Conservation (phyloP, 2,113 vertebrate genomes). For the Nyctereutes procyonoides region DNA sequence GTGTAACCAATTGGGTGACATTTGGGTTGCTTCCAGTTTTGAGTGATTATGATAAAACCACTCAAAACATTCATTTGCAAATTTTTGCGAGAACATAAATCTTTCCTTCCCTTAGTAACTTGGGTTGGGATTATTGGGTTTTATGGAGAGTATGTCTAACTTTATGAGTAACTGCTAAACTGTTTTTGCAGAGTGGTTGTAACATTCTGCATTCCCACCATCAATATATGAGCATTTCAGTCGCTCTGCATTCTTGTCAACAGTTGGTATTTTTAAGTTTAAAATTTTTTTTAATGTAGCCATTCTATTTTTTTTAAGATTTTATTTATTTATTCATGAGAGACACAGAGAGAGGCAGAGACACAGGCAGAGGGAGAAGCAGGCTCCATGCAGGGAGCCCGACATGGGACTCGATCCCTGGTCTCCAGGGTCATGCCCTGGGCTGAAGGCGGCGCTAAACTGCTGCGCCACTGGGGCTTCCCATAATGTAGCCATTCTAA, state of each 20-base stretch:
- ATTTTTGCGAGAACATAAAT: not conserved
- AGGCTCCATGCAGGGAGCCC: no score
- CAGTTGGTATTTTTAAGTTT: not conserved
- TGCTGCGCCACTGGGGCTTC: no score
- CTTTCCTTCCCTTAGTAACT: constrained; percentile 32
- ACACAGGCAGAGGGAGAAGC: no score
- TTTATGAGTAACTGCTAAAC: not conserved
- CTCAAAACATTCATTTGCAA: not conserved
- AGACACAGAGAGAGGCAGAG: no score
- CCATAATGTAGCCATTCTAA: not conserved
- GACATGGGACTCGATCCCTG: no score
- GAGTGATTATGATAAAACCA: not conserved
- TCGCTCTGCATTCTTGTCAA: not conserved
- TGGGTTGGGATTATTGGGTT: not conserved
- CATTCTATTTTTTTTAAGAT: not conserved
- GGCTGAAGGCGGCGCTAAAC: no score
- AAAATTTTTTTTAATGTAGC: not conserved
- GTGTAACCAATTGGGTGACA: not conserved
- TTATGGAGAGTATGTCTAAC: not conserved
- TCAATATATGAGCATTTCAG: not conserved
- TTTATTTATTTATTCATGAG: not conserved
- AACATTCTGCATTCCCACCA: not conserved
- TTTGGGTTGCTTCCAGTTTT: not conserved
- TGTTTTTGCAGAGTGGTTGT: not conserved
- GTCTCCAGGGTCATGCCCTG: no score